Percentiles rank a stretch among this genome's conserved stretches.
phyloP scores from a whole-genome alignment of 1,140 invertebrate genomes.

The Drosophila sechellia region DNA sequence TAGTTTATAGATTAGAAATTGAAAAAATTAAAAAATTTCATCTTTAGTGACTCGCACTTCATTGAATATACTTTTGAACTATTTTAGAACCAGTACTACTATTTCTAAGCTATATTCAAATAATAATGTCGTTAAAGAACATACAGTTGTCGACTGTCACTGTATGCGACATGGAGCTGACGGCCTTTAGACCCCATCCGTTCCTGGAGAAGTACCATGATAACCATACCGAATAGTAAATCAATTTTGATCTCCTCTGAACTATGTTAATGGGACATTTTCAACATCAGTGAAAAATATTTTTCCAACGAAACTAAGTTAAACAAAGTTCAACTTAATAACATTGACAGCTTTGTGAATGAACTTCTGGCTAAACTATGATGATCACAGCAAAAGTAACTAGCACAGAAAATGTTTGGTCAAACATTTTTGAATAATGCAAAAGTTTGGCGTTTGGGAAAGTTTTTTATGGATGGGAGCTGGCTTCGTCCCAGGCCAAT shows the following conservation, averaged over 20 bases:
- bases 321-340: constrained; percentile 29
- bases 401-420: constrained; percentile 33
- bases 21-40: neutral
- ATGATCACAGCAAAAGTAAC: constrained; percentile 25
- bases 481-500: constrained; percentile 11
- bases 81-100: too few species aligned
- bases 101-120: too few species aligned
- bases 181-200: too few species aligned
- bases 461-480: constrained; percentile 21
- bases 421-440: constrained; percentile 55
- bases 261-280: constrained; percentile 2
- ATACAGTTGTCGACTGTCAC: too few species aligned
- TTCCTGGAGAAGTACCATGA: too few species aligned
- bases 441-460: constrained; percentile 44
- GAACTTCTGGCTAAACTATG: constrained; percentile 15
- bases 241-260: too few species aligned
- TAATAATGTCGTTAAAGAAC: too few species aligned
- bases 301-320: constrained; percentile 7
- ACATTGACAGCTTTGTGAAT: constrained; percentile 22
- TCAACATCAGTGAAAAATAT: constrained; percentile 1
- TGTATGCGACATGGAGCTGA: too few species aligned
- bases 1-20: neutral
- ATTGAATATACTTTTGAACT: neutral
- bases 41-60: neutral
- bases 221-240: too few species aligned